Base-by-base conservation (phyloP, 2,888 invertebrate species). In the Penaeus monodon region DNA sequence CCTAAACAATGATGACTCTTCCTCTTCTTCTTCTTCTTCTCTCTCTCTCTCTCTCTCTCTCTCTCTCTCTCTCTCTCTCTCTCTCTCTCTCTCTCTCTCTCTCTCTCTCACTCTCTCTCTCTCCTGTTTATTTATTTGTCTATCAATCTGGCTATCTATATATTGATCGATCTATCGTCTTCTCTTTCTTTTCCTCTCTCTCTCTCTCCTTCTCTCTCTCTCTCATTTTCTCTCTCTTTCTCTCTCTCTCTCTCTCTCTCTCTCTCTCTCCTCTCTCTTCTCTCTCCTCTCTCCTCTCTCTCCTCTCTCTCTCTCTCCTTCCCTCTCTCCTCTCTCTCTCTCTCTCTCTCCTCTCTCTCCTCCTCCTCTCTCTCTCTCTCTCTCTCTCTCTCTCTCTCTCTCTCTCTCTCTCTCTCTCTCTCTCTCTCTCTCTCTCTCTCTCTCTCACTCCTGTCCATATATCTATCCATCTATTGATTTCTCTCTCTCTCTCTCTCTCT, bases 31-130 rank as follows among this genome's bases (percentile, higher is more conserved):
- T 12, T 29, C 73, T 29, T 0, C 8, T 38, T 29, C 22, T 27
- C 73, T 17, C 73, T 20, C 64, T 44, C 44, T 66, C 29, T 68
- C 10, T 38, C 81, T 81, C 81, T 68, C 29, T 81, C 81, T 81
- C 68, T 70, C 33, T 27, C 33, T 29, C n/a, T 38, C 22, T 81
- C 66, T 44, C 49, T 66, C 68, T 81, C 65, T 81, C 81, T 66
- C 81, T 49, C n/a, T 64, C 33, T n/a, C 24, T 27, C 29, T 63
- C 33, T 81, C 65, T 44, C 68, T 66, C 49, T 81, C 66, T 81
- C 68, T 29, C 17, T 27, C 33, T 66, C 81, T 49, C 38, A 33
- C 33, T n/a, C 20, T 73, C 27, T 27, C 73, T 33, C 73, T 73
- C 73, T 73, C 73, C 12, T 33, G 2, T 38, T 12, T 3, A 14